Conservation (phyloP, 2,113 vertebrate species). For the Oriolus oriolus region DNA sequence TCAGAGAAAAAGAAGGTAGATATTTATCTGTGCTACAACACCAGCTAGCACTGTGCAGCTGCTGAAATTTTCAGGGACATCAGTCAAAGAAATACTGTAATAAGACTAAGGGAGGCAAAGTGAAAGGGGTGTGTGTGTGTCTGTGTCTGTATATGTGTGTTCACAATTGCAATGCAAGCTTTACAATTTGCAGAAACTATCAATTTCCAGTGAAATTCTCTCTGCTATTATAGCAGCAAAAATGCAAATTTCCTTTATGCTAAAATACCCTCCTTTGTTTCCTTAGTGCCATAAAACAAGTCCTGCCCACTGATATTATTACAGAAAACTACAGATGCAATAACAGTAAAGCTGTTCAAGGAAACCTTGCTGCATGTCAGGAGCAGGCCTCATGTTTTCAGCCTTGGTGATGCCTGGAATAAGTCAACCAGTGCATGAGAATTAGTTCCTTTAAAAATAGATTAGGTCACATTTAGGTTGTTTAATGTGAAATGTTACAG, state of each 20-base stretch:
- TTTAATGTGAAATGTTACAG: neutral
- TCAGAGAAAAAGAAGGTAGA: conserved; percentile 33
- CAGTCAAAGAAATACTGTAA: neutral
- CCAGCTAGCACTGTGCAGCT: neutral
- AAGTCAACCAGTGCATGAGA: neutral
- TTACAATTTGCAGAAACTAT: neutral
- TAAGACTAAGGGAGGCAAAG: neutral
- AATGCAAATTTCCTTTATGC: neutral
- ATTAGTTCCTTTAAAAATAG: neutral
- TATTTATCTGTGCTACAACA: neutral
- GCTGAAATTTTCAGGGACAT: neutral
- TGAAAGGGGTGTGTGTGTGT: neutral
- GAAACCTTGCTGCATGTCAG: neutral
- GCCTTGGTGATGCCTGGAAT: neutral
- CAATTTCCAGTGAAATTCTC: neutral
- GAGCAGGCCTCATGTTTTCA: neutral
- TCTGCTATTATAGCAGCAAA: neutral
- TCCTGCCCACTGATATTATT: neutral
- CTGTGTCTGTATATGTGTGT: neutral
- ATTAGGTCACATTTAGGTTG: neutral
- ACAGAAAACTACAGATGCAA: neutral
- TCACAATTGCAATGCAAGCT: neutral
- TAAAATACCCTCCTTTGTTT: neutral
- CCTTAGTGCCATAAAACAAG: neutral
- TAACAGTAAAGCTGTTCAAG: neutral